These are phyloP conservation scores for Holotrichia oblita DNA, from an alignment of 1,140 invertebrate species.

Conservation along the genomic window DNA sequence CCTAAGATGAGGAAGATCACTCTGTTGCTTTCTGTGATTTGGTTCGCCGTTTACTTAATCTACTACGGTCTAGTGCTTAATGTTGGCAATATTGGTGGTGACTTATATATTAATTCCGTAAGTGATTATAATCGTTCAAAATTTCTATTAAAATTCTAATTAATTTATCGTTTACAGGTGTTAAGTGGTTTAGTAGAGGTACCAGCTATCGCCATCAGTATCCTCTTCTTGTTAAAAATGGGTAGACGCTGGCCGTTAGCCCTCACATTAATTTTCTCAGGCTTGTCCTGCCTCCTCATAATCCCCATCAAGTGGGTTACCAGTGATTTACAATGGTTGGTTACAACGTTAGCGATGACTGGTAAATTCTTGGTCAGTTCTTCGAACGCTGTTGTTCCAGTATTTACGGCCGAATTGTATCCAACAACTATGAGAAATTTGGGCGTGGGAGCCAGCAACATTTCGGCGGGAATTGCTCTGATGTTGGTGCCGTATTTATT, in stretches of 20 bases:
- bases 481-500: conserved; percentile 79
- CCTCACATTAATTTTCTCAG: conserved; percentile 70
- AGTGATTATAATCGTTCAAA: too few species aligned
- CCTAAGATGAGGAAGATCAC: conserved; percentile 71
- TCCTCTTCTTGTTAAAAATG: conserved; percentile 73
- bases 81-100: conserved; percentile 74
- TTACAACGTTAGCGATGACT: conserved; percentile 62
- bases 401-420: conserved; percentile 78
- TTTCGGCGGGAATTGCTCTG: conserved; percentile 73
- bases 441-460: conserved; percentile 76
- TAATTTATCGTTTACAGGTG: conserved; percentile 56
- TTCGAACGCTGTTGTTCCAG: conserved; percentile 76
- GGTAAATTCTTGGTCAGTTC: conserved; percentile 75
- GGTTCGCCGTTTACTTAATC: conserved; percentile 78
- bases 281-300: conserved; percentile 71
- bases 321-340: conserved; percentile 58
- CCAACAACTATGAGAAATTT: conserved; percentile 77
- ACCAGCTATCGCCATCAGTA: conserved; percentile 76
- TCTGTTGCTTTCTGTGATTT: conserved; percentile 72
- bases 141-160: too few species aligned
- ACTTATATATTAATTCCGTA: conserved; percentile 75
- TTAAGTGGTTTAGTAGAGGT: conserved; percentile 75
- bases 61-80: conserved; percentile 79
- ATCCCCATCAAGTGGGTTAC: conserved; percentile 54
- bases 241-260: conserved; percentile 74